phyloP scores from a whole-genome alignment of 2,797 vertebrate species.

The Cynopterus sphinx region DNA sequence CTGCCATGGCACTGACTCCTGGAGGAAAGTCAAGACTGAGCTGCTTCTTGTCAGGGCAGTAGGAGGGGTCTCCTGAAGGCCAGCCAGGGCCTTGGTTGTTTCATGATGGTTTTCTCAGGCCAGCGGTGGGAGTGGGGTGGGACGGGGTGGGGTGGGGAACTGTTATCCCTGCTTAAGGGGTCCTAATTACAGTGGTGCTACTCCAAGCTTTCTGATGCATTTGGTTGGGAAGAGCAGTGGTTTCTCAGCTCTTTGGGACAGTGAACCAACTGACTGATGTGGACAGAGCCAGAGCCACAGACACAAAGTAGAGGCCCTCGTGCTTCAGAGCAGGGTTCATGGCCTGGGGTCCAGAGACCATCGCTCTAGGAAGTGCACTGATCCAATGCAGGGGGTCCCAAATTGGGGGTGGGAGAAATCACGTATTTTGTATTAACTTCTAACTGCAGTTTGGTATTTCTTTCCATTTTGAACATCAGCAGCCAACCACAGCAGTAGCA shows the following conservation, averaged over 20 bases:
- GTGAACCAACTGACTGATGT: neutral
- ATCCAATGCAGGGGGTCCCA: neutral
- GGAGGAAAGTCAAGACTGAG: neutral
- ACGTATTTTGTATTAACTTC: neutral
- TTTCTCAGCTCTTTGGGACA: neutral
- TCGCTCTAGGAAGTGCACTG: too few relatives aligned
- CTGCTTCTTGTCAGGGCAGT: neutral
- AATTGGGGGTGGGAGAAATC: neutral
- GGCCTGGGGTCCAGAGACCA: neutral
- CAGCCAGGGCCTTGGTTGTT: neutral
- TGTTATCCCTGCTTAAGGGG: neutral
- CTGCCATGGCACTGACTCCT: neutral
- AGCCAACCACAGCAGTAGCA: neutral
- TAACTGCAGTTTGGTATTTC: neutral
- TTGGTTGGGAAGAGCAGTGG: neutral
- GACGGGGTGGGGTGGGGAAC: neutral
- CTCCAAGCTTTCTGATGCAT: neutral
- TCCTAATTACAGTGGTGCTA: neutral
- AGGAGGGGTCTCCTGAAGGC: neutral
- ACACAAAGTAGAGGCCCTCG: neutral
- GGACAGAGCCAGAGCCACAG: neutral
- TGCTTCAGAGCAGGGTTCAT: neutral
- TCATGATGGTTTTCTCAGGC: neutral
- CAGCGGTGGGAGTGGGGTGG: rapidly evolving
- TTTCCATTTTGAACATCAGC: neutral